These are phyloP conservation scores for Drosophila triauraria DNA, from an alignment of 1,140 invertebrate species.

Conservation along the genomic window DNA sequence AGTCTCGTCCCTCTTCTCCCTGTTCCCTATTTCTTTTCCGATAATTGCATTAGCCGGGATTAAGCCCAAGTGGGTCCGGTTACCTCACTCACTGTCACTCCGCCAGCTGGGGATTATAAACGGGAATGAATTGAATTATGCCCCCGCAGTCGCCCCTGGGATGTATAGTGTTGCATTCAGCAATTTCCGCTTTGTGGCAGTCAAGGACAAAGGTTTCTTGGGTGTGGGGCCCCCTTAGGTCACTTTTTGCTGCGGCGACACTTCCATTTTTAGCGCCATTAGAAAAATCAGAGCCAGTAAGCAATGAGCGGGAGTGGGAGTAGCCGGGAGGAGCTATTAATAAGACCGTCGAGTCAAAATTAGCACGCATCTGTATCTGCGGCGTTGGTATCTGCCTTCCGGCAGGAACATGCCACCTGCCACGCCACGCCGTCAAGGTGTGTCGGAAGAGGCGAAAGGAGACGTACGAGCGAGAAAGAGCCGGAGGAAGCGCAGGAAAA, in stretches of 20 bases:
- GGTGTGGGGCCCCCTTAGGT: background rate
- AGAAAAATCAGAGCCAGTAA: constrained; percentile 25
- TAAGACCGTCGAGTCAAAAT: constrained; percentile 31
- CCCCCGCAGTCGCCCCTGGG: background rate
- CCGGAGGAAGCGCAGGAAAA: constrained; percentile 26
- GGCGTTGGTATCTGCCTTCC: constrained; percentile 9
- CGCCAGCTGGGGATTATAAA: constrained; percentile 11
- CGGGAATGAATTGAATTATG: constrained; percentile 10
- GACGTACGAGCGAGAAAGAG: background rate
- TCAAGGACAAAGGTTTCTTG: constrained; percentile 12
- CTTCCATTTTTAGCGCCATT: constrained; percentile 25
- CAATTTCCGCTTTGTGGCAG: constrained; percentile 12
- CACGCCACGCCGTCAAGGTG: constrained; percentile 31
- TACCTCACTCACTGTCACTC: constrained; percentile 10
- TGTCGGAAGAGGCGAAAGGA: constrained; percentile 4
- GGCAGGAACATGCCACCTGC: constrained; percentile 32
- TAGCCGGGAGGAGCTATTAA: constrained; percentile 20
- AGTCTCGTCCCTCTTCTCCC: constrained; percentile 44
- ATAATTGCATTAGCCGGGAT: constrained; percentile 73
- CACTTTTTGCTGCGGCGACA: constrained; percentile 12
- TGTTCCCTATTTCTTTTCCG: background rate
- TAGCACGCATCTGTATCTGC: constrained; percentile 34
- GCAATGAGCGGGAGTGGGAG: background rate
- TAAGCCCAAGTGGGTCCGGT: constrained; percentile 16
- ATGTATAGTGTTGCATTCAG: constrained; percentile 19